Conservation (phyloP, 2,797 vertebrate species). For the Falco berigora region DNA sequence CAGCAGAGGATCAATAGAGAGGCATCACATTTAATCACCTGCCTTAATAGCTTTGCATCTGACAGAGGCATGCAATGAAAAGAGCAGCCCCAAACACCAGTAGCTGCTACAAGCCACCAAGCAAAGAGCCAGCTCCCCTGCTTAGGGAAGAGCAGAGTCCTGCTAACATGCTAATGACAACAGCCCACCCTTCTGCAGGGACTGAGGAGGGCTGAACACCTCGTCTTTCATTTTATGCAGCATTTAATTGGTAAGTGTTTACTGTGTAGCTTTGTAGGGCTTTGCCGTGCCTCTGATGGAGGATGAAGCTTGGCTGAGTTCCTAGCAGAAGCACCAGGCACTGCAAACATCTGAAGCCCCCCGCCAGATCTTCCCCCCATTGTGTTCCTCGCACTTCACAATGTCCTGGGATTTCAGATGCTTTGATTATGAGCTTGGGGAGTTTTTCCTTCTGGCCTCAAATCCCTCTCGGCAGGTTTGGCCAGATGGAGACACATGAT, state of each 20-base stretch:
- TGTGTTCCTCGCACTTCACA: accelerated
- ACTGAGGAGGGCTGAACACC: background rate
- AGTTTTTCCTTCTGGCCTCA: background rate
- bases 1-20: background rate
- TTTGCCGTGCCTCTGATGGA: background rate
- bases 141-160: background rate
- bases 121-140: background rate
- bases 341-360: background rate
- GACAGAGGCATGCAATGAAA: background rate
- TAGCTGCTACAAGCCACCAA: background rate
- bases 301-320: background rate
- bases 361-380: background rate
- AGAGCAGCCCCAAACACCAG: background rate
- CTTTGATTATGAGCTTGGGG: background rate
- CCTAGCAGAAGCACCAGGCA: background rate
- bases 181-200: background rate
- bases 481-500: background rate
- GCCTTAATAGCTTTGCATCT: background rate
- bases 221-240: accelerated
- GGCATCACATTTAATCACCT: background rate
- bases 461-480: background rate
- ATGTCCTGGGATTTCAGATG: background rate
- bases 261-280: accelerated
- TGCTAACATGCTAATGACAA: accelerated
- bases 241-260: background rate